Evolutionary conservation across 2,888 invertebrate genomes (phyloP), one percentile per base, ranked within the genome.

Genomic region (Drosophila leonis): DNA sequence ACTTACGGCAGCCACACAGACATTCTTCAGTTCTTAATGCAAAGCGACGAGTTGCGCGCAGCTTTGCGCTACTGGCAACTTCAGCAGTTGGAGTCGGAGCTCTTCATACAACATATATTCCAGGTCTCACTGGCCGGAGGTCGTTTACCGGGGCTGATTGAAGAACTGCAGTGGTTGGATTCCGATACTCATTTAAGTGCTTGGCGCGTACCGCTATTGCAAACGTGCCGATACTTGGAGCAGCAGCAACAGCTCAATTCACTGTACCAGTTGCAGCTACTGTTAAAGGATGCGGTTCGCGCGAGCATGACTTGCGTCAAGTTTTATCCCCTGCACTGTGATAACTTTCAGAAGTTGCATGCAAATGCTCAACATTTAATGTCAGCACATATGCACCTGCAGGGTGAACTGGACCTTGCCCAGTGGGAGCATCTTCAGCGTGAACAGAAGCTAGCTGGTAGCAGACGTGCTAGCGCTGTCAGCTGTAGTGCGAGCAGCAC

Each of bases 281-380:
- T 95, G 59, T 95, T 96, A 90, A 95, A 95, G 41, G 97, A 97
- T 92, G 95, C 95, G 72, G 94, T 97, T 41, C 94, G 97, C 60
- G 97, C 97, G 0, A 95, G 96, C 7, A 96, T 97, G 94, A 96
- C 97, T 0, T 97, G 97, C 90, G 96, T 96, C 56, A 94, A 95
- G 70, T 95, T 97, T 90, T 97, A 96, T 92, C 94, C 95, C n/a
- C 94, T 95, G 60, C 94, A 94, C 75, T 94, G 94, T 9, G 93
- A 93, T 2, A 94, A 92, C 51, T 96, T 95, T 82, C 92, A 93
- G 1, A 95, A 95, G 75, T 90, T 95, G 55, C 92, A 93, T 49
- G 91, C 92, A 2, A 94, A 94, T 91, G 91, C 93, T n/a, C 93
- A 94, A 78, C 93, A 94, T 90, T 90, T 95, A 78, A 80, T 94